Conservation (phyloP, 2,113 vertebrate species). For the Xenus cinereus region DNA sequence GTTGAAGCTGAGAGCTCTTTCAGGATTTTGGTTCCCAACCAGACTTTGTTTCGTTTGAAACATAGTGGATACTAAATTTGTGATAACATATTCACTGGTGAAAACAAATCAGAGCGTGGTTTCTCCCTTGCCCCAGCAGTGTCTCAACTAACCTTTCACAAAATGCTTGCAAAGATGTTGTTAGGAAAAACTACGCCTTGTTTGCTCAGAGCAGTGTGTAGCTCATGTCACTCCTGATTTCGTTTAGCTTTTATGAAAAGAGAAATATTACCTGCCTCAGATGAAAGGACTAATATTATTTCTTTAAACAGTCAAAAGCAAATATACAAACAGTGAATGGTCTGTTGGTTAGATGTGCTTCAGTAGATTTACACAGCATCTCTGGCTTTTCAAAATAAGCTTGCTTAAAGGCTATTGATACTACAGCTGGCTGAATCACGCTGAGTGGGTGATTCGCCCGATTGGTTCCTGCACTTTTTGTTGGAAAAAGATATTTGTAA, state of each 20-base stretch:
- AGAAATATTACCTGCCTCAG: background rate
- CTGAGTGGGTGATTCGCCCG: background rate
- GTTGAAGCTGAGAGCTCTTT: background rate
- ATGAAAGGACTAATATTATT: conserved; percentile 21
- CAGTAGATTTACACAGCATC: background rate
- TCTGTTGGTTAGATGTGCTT: background rate
- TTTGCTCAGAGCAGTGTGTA: conserved; percentile 45
- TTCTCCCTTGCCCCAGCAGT: background rate
- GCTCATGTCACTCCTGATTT: background rate
- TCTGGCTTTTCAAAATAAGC: background rate
- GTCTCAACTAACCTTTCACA: background rate
- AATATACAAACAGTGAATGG: conserved; percentile 22
- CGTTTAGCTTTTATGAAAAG: conserved; percentile 44
- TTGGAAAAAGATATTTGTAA: background rate
- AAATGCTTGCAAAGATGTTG: background rate
- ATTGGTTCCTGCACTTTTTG: background rate
- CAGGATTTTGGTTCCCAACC: background rate
- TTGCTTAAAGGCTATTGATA: background rate
- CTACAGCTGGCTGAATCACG: background rate
- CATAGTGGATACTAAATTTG: background rate
- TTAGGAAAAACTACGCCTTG: conserved; percentile 5
- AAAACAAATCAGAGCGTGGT: background rate
- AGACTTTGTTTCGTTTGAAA: background rate
- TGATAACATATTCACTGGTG: background rate
- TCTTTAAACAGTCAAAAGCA: conserved; percentile 60